Base-by-base conservation (phyloP, 2,888 invertebrate species). In the Arctia plantaginis region DNA sequence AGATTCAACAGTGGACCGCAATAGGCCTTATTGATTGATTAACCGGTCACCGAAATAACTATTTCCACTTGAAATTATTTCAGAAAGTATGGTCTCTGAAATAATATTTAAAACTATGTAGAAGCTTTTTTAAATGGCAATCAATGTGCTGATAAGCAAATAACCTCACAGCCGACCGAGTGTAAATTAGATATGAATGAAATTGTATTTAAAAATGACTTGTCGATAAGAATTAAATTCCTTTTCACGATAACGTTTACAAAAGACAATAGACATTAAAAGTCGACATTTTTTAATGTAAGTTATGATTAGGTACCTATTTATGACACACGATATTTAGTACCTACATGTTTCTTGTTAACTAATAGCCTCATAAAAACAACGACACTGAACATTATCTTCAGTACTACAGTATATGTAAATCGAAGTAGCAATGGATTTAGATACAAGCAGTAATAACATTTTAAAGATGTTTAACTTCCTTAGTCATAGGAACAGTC, bases 171-270 rank as follows among this genome's bases (percentile, higher is more conserved):
- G 18, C 20, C 67, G 35, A 44, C 35, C 67, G 62, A 71, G 71
- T 64, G 74, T 67, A 64, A 74, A 67, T 64, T 27, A 71, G 64
- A 51, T 67, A 39, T 30, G 23, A 39, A 65, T 66, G 51, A 18
- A 55, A 39, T 41, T 69, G 62, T 44, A 59, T 66, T 74, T 55
- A 39, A 35, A 62, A 67, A 39, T 39, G 62, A 62, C 18, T 66
- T 47, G 3, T 66, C 66, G 74, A 74, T 74, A 74, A 74, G 70
- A 70, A 39, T 55, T 20, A 39, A 65, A 73, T 23, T 27, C 18
- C 35, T 30, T 55, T n/a, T 20, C 8, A 33, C 41, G 67, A 64
- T 68, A 72, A n/a, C 23, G 35, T 35, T 33, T 6, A 59, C 39
- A 69, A n/a, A n/a, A n/a, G n/a, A n/a, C n/a, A n/a, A n/a, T n/a